phyloP scores from a whole-genome alignment of 92 coral and sea anemone genomes.

The Parazoanthus atlanticus region DNA sequence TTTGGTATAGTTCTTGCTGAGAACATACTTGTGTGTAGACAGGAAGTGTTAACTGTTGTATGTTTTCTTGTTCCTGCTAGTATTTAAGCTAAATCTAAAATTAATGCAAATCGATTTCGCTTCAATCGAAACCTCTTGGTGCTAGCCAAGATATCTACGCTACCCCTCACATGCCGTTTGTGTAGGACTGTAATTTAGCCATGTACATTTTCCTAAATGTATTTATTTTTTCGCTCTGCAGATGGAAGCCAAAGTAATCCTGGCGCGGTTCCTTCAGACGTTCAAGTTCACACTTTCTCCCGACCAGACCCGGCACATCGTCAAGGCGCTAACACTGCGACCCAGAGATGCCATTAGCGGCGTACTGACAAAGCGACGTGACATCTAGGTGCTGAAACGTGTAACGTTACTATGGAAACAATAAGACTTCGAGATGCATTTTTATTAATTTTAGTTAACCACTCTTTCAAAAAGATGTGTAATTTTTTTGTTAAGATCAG shows the following conservation, averaged over 20 bases:
- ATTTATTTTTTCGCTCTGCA: not conserved
- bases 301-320: constrained; percentile 6
- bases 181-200: not conserved
- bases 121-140: too few species aligned
- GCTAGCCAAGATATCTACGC: too few species aligned
- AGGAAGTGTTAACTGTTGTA: too few species aligned
- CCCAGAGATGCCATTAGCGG: constrained; percentile 22
- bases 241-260: constrained; percentile 39
- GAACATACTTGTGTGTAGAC: too few species aligned
- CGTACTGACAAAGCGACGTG: not conserved
- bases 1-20: too few species aligned
- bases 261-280: constrained; percentile 30
- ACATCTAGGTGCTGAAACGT: not conserved
- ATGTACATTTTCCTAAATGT: not conserved
- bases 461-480: not conserved
- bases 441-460: not conserved
- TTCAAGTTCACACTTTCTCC: constrained; percentile 34
- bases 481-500: too few species aligned
- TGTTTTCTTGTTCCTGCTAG: too few species aligned
- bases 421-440: too few species aligned
- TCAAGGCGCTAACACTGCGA: constrained; percentile 28
- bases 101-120: too few species aligned
- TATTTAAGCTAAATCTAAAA: too few species aligned
- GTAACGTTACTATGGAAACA: not conserved
- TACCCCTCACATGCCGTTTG: too few species aligned